Conservation (phyloP, 2,113 vertebrate genomes). For the Cyprinodon variegatus region DNA sequence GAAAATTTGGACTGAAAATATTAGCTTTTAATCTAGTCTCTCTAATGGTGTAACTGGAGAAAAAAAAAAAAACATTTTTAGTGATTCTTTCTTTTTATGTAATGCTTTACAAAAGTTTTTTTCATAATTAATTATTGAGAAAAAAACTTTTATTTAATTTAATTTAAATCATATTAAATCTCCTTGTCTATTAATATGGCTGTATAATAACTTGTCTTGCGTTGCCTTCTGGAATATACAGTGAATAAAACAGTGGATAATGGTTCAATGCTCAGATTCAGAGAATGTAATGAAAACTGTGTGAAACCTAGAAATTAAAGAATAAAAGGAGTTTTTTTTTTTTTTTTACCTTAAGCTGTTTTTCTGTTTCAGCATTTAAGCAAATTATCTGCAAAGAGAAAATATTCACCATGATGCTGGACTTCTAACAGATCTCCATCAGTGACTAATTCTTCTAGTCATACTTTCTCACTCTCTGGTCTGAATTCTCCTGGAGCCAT, state of each 20-base stretch:
- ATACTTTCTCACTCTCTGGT: constrained; percentile 14
- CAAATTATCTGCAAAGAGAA: constrained; percentile 20
- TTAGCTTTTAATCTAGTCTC: no score
- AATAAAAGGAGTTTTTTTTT: background rate
- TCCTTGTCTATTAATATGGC: background rate
- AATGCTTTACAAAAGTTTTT: background rate
- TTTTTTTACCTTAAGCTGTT: constrained; percentile 17
- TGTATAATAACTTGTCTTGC: background rate
- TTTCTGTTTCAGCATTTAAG: constrained; percentile 34
- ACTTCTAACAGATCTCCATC: background rate
- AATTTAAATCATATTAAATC: background rate
- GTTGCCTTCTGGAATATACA: background rate
- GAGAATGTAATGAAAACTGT: no score
- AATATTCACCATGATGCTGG: constrained; percentile 40
- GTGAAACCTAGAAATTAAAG: background rate
- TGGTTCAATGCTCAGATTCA: background rate
- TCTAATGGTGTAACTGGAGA: no score
- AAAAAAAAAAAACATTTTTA: background rate
- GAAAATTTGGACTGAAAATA: no score
- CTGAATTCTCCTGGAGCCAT: constrained; percentile 28
- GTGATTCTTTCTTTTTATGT: background rate
- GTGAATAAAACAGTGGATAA: background rate
- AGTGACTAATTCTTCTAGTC: constrained; percentile 20
- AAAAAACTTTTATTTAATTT: background rate
- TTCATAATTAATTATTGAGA: background rate